phyloP scores from a whole-genome alignment of 2,888 invertebrate genomes.

The Zele albiditarsus region DNA sequence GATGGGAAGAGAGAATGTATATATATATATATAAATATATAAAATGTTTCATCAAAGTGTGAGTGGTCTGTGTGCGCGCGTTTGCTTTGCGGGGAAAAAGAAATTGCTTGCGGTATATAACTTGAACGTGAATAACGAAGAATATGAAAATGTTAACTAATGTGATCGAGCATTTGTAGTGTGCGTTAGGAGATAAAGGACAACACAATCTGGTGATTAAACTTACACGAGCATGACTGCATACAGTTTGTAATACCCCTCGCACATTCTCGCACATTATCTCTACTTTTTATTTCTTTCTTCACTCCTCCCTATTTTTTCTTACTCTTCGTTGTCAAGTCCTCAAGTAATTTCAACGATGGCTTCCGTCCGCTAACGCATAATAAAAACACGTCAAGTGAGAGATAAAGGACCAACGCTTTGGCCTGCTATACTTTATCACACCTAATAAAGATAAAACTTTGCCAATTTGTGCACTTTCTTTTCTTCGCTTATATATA shows the following conservation, averaged over 20 bases:
- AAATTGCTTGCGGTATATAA: background rate
- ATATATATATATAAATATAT: background rate
- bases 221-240: constrained; percentile 2
- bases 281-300: background rate
- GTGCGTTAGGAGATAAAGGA: background rate
- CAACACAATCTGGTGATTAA: constrained; percentile 18
- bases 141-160: constrained; percentile 9
- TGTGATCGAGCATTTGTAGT: background rate
- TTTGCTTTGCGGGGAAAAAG: background rate
- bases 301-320: background rate
- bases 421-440: constrained; percentile 32
- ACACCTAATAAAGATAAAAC: constrained; percentile 38
- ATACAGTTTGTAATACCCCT: background rate
- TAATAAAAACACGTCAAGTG: constrained; percentile 33
- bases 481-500: background rate
- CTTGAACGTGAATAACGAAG: background rate
- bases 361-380: constrained; percentile 20
- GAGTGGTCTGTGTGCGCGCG: background rate
- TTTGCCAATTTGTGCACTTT: constrained; percentile 24
- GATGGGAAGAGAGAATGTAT: too few species aligned
- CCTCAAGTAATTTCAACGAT: constrained; percentile 23
- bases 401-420: constrained; percentile 24
- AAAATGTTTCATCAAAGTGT: background rate
- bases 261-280: background rate
- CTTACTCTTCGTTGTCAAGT: constrained; percentile 15